A percentile compares a stretch with the other conserved stretches of the same genome.
These are phyloP conservation scores for Lycaon pictus DNA, from an alignment of 2,113 vertebrate species.

Conservation along the genomic window DNA sequence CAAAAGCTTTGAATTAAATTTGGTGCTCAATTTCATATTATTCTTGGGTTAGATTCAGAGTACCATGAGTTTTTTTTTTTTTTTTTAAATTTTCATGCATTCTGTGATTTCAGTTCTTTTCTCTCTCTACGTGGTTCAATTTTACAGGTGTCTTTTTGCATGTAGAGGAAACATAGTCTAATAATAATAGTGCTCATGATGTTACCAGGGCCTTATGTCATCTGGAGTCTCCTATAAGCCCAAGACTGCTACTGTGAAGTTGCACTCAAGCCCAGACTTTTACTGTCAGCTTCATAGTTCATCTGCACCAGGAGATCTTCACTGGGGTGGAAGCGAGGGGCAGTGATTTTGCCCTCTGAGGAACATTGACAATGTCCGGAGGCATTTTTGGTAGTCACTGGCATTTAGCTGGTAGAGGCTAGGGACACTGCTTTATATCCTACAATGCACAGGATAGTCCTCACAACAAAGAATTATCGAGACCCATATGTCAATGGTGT, in stretches of 20 bases:
- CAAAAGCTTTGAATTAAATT: constrained; percentile 32
- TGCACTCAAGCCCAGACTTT: neutral
- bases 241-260: neutral
- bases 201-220: neutral
- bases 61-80: neutral
- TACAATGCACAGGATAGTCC: neutral
- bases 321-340: neutral
- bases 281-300: neutral
- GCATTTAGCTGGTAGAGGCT: neutral
- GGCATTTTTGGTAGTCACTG: neutral
- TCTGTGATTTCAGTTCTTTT: neutral
- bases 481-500: neutral
- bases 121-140: neutral
- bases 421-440: neutral
- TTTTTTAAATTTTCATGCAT: neutral
- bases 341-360: neutral
- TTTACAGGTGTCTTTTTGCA: neutral
- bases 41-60: neutral
- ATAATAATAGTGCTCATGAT: neutral
- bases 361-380: neutral
- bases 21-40: constrained; percentile 17
- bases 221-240: neutral
- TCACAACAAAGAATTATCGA: neutral
- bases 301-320: neutral
- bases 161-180: neutral